These are phyloP conservation scores for Dromaius novaehollandiae DNA, from an alignment of 2,113 vertebrate species.

Conservation along the genomic window DNA sequence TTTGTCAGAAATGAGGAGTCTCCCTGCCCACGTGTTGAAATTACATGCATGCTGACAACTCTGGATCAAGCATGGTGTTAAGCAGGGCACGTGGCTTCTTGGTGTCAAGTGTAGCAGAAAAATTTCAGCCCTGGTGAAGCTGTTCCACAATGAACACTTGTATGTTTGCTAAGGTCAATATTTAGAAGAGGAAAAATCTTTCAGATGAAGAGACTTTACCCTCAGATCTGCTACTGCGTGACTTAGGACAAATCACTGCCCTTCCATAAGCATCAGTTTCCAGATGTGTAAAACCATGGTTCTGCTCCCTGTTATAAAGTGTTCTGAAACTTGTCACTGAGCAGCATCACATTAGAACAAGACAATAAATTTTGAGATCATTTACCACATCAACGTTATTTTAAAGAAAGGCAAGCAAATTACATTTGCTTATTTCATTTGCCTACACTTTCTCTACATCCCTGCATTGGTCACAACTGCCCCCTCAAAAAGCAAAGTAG, in stretches of 20 bases:
- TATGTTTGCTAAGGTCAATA: not conserved
- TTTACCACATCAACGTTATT: not conserved
- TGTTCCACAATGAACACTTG: not conserved
- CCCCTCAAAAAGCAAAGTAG: not conserved
- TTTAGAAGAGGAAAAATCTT: not conserved
- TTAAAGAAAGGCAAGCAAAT: not conserved
- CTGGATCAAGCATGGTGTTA: not conserved
- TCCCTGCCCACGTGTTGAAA: not conserved
- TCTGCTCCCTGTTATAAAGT: not conserved
- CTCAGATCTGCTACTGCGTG: not conserved
- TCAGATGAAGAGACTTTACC: not conserved
- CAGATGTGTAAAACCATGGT: not conserved
- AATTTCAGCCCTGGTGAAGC: not conserved
- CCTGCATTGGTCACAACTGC: not conserved
- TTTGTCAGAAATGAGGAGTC: not conserved
- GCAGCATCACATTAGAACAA: not conserved
- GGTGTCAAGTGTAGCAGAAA: not conserved
- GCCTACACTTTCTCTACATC: not conserved
- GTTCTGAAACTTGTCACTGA: not conserved
- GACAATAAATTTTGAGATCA: not conserved
- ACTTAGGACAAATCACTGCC: not conserved
- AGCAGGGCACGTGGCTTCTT: not conserved
- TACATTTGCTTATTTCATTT: not conserved
- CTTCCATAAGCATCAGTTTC: not conserved
- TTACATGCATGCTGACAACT: not conserved